phyloP scores from a whole-genome alignment of 1,140 invertebrate species.

The Caenorhabditis latens region DNA sequence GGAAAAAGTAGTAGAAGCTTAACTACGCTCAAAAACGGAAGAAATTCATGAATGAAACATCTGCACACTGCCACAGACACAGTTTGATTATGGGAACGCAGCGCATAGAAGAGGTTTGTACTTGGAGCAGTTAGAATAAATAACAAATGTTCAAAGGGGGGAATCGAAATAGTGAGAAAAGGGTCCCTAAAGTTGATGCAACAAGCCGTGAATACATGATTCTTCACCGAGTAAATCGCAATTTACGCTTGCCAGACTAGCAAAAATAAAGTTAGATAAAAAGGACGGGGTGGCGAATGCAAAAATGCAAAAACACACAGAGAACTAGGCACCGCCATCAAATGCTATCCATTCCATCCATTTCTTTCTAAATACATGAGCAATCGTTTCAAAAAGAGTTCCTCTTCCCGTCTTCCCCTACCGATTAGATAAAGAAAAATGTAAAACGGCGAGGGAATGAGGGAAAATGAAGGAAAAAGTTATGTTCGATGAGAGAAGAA shows the following conservation, averaged over 20 bases:
- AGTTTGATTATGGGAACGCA: constrained; percentile 49
- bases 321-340: background rate
- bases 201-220: constrained; percentile 55
- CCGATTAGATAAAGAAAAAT: background rate
- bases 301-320: constrained; percentile 29
- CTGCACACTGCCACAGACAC: background rate
- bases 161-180: constrained; percentile 19
- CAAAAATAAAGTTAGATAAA: constrained; percentile 54
- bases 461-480: too few relatives aligned
- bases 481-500: background rate
- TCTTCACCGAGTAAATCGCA: constrained; percentile 56
- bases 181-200: constrained; percentile 20
- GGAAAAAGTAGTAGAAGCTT: constrained; percentile 45
- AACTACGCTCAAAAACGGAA: constrained; percentile 54
- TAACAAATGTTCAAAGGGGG: constrained; percentile 40
- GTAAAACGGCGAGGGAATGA: background rate
- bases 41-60: constrained; percentile 56
- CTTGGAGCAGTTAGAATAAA: constrained; percentile 55
- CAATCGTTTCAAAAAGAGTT: constrained; percentile 8
- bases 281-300: constrained; percentile 24
- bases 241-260: constrained; percentile 52
- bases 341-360: constrained; percentile 42
- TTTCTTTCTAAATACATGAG: constrained; percentile 18
- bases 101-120: constrained; percentile 27
- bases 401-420: background rate